Conservation (phyloP, 1,140 invertebrate species). For the Periplaneta americana region DNA sequence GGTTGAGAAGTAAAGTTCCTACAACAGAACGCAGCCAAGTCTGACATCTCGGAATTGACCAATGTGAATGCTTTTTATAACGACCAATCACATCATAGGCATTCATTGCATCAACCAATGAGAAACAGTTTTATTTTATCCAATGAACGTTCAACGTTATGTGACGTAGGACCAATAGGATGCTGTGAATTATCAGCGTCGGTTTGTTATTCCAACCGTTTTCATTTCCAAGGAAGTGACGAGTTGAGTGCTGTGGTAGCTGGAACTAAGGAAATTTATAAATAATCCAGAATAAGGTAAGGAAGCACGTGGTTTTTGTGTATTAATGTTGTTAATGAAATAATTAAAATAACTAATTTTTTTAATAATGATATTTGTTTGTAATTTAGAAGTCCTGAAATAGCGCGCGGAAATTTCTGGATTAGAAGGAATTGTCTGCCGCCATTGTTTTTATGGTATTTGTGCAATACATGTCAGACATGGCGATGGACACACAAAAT, state of each 20-base stretch:
- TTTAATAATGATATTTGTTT: not conserved
- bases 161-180: slow-evolving; percentile 9
- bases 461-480: not conserved
- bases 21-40: not conserved
- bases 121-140: slow-evolving; percentile 10
- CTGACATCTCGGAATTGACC: not conserved
- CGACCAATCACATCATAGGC: not conserved
- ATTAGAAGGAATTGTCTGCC: not conserved
- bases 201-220: not conserved
- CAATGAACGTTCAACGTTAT: not conserved
- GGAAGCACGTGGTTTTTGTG: not conserved
- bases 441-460: not conserved
- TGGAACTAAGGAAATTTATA: too few relatives aligned
- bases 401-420: not conserved
- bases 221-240: not conserved
- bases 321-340: too few relatives aligned
- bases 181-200: not conserved
- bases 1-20: not conserved
- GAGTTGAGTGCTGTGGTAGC: not conserved
- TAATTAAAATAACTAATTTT: not conserved
- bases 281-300: not conserved
- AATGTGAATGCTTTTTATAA: not conserved
- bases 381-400: not conserved
- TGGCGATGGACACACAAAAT: too few relatives aligned
- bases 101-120: not conserved